Conservation (phyloP, 1,140 invertebrate genomes). For the Arctopsyche grandis region DNA sequence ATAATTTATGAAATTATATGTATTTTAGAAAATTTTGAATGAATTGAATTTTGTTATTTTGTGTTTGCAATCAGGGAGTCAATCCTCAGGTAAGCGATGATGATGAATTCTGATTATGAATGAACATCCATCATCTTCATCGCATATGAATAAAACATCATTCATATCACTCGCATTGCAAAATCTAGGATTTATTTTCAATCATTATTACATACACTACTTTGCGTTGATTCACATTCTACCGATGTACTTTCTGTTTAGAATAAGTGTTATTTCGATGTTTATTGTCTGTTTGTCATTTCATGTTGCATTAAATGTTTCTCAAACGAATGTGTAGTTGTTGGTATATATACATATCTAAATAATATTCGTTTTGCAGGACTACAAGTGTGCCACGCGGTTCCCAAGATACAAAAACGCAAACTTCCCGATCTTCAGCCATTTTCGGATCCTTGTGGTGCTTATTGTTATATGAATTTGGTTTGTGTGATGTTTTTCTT, state of each 20-base stretch:
- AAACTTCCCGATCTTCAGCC: slow-evolving; percentile 90
- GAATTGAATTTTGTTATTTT: slow-evolving; percentile 48
- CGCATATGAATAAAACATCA: slow-evolving; percentile 9
- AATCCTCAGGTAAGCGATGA: slow-evolving; percentile 62
- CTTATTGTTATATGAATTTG: slow-evolving; percentile 90
- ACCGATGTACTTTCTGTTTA: background rate
- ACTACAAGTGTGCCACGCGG: slow-evolving; percentile 89
- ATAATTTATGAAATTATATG: background rate
- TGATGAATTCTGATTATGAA: slow-evolving; percentile 37
- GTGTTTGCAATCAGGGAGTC: slow-evolving; percentile 66
- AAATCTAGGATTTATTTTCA: background rate
- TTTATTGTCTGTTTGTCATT: background rate
- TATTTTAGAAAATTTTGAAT: background rate
- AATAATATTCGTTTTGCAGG: slow-evolving; percentile 59
- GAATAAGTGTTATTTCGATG: no score
- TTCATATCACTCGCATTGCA: slow-evolving; percentile 26
- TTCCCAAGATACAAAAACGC: slow-evolving; percentile 87
- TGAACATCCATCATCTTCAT: slow-evolving; percentile 33
- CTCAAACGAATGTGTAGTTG: background rate
- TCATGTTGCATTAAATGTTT: slow-evolving; percentile 11
- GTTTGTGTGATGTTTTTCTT: slow-evolving; percentile 68
- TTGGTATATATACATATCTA: no score
- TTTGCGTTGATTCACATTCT: no score
- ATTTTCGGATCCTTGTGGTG: slow-evolving; percentile 86
- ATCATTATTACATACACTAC: background rate